Base-by-base conservation (phyloP, 2,888 invertebrate genomes). In the Oscheius sp. region DNA sequence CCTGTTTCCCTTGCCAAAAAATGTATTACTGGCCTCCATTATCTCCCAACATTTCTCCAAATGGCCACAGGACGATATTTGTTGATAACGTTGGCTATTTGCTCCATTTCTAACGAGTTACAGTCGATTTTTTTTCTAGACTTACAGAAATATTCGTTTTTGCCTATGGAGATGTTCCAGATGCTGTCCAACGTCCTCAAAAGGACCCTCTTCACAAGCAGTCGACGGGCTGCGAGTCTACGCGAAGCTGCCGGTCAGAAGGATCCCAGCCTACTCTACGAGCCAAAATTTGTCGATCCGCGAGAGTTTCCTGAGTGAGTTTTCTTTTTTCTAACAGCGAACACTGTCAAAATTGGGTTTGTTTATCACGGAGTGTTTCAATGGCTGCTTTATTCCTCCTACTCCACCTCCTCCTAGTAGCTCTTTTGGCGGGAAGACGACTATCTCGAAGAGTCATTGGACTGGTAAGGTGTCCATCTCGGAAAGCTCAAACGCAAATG, bases 251-350 rank as follows among this genome's bases (percentile, higher is more conserved):
- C 75, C 42, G 82, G 83, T 13, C 62, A 73, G 32, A 48, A 66
- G 7, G 79, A 81, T 37, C 71, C 85, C 7, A 65, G 62, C 13
- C 66, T 75, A 2, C 79, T 84, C n/a, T 85, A 85, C 66, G 85
- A 85, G 62, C 85, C 86, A 1, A 76, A 77, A 37, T 83, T 87
- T 63, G 74, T 78, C 33, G 84, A 83, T 65, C 73, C 77, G 2
- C 76, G 83, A 33, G 80, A 84, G 42, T 87, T 79, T 73, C 87
- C 87, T 11, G 86, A 86, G 79, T 84, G 59, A 70, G 76, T 76
- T 47, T 10, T 37, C 21, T 60, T 59, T 66, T 13, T 50, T 53
- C 21, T 3, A n/a, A 2, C 13, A 53, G 11, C 53, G 11, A 53
- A 13, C 11, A 53, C 59, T n/a, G n/a, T 33, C 3, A 71, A 70